Evolutionary conservation across 2,113 vertebrate species (phyloP).

Genomic region (Ardeotis arabs): DNA sequence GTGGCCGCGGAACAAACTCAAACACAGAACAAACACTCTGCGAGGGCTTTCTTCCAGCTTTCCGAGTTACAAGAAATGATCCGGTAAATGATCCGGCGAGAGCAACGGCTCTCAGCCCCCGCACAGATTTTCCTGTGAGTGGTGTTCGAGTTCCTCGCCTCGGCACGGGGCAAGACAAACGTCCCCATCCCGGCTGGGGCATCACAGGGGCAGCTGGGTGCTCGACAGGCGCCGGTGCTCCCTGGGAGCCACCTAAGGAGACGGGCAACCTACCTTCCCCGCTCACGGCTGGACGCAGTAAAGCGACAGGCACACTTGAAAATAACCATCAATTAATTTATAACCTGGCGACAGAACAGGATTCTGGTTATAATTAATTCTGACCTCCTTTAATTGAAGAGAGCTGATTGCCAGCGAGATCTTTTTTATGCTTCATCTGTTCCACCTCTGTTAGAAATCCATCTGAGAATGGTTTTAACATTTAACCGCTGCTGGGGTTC

Average conservation of each 20-base stretch:
- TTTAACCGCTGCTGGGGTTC: background rate
- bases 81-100: too few species aligned
- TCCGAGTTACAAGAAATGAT: background rate
- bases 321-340: conserved; percentile 16
- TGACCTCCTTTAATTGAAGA: background rate
- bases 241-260: background rate
- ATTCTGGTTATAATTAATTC: background rate
- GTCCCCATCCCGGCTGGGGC: background rate
- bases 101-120: background rate
- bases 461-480: background rate
- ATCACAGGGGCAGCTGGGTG: fast-evolving
- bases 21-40: background rate
- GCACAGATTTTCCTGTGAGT: fast-evolving
- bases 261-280: background rate
- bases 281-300: conserved; percentile 13
- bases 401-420: background rate
- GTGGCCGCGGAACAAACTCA: background rate
- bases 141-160: background rate
- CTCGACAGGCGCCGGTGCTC: background rate
- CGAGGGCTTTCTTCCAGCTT: background rate
- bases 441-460: background rate
- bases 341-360: background rate
- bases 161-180: fast-evolving
- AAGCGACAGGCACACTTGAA: background rate
- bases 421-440: background rate